Base-by-base conservation (phyloP, 2,113 vertebrate species). In the Miniopterus natalensis region DNA sequence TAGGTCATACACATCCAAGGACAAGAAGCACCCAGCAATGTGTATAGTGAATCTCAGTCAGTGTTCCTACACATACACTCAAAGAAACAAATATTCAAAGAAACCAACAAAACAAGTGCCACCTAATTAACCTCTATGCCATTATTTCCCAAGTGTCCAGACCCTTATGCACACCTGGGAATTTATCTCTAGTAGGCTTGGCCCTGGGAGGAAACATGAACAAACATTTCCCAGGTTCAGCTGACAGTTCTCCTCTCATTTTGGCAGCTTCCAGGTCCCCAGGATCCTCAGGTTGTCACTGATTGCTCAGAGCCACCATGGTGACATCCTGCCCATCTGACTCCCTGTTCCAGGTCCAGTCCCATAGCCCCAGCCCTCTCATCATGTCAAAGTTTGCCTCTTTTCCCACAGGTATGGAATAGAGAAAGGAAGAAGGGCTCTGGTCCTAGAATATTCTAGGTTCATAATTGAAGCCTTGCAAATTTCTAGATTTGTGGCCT, bases 401-500 rank as follows among this genome's bases (percentile, higher is more conserved):
- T 27, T 77, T 7, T 25, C 90, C 12, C 23, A 40, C 1, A 9
- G 47, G 3, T 59, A 20, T 0, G 10, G 40, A 80, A 3, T 5
- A 70, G 29, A 91, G 14, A 27, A 51, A 79, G 86, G 47, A 85
- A 6, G 45, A 85, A 73, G 31, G 11, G 7, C 42, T 29, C 68
- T 61, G 4, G 4, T 85, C 29, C 68, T 13, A 79, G 53, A 63
- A 80, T 77, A 68, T 66, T 42, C 74, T 80, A 49, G 10, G 5
- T 57, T 87, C 80, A 53, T 36, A 79, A 80, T 59, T 11, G 27
- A 6, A 84, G n/a, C 45, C 71, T 80, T 29, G 57, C 25, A 0
- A 8, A 49, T 92, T 92, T 73, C 36, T 49, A 55, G 71, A 61
- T 84, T n/a, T 42, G 66, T 92, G 88, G 70, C 47, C 66, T 96